Conservation (phyloP, 2,888 invertebrate species). For the Apeira syringaria region DNA sequence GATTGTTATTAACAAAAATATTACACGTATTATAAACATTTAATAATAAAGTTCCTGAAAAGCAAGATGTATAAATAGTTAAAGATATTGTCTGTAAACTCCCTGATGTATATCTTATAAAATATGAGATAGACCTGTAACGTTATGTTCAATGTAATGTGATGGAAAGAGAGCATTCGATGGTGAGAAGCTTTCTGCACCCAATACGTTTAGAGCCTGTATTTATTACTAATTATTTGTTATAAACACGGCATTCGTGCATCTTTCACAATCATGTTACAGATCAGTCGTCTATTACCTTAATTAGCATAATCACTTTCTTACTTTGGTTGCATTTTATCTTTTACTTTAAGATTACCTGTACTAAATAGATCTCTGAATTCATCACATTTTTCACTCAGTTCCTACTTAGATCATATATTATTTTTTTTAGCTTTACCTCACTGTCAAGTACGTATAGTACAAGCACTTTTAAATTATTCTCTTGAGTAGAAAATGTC, state of each 20-base stretch:
- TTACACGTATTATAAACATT: constrained; percentile 25
- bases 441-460: constrained; percentile 40
- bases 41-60: constrained; percentile 35
- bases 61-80: constrained; percentile 22
- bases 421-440: constrained; percentile 62
- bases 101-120: no score
- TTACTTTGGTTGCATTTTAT: constrained; percentile 68
- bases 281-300: constrained; percentile 8
- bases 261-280: no score
- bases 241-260: no score
- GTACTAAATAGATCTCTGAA: constrained; percentile 68
- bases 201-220: no score
- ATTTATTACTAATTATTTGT: no score
- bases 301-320: constrained; percentile 5
- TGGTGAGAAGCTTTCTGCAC: no score
- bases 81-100: constrained; percentile 17
- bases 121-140: neutral
- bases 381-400: constrained; percentile 73
- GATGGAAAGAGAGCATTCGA: no score
- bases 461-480: constrained; percentile 36
- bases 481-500: constrained; percentile 55
- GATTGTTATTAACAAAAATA: constrained; percentile 24
- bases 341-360: constrained; percentile 55
- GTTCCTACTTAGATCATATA: constrained; percentile 80
- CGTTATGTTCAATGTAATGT: no score